These are phyloP conservation scores for Drosophila percnosoma DNA, from an alignment of 2,888 invertebrate species.

Conservation along the genomic window DNA sequence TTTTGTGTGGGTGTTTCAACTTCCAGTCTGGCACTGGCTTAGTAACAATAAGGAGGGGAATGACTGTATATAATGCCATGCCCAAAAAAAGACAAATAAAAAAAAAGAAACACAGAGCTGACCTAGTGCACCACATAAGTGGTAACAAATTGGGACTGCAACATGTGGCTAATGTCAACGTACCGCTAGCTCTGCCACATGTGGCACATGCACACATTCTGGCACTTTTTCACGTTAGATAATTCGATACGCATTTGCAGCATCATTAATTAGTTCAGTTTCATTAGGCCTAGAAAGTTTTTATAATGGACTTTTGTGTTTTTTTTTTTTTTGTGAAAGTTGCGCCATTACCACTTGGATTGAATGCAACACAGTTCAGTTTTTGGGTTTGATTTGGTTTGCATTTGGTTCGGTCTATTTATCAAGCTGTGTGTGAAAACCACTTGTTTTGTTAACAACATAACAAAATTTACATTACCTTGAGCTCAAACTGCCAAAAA, in stretches of 20 bases:
- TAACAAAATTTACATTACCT: slow-evolving; percentile 67
- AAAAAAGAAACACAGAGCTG: slow-evolving; percentile 31
- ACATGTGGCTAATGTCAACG: slow-evolving; percentile 18
- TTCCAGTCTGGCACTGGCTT: slow-evolving; percentile 63
- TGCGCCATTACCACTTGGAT: slow-evolving; percentile 26
- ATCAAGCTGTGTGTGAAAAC: slow-evolving; percentile 48
- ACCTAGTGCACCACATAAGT: slow-evolving; percentile 49
- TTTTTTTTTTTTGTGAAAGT: slow-evolving; percentile 59
- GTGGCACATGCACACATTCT: slow-evolving; percentile 46
- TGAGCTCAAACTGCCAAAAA: slow-evolving; percentile 77
- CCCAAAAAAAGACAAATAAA: slow-evolving; percentile 24
- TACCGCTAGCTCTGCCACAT: slow-evolving; percentile 28
- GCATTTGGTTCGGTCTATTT: slow-evolving; percentile 32
- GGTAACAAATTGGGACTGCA: slow-evolving; percentile 19
- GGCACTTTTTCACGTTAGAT: slow-evolving; percentile 44
- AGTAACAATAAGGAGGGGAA: slow-evolving; percentile 37
- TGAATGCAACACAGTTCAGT: slow-evolving; percentile 31
- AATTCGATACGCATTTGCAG: slow-evolving; percentile 72
- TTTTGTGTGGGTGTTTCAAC: slow-evolving; percentile 69
- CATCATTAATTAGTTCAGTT: slow-evolving; percentile 70
- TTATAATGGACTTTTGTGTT: slow-evolving; percentile 32
- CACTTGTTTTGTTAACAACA: slow-evolving; percentile 65
- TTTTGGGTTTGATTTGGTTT: slow-evolving; percentile 13
- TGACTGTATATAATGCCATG: slow-evolving; percentile 50
- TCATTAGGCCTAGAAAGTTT: slow-evolving; percentile 64